A percentile compares a stretch with the other conserved stretches of the same genome.
phyloP scores from a whole-genome alignment of 2,113 vertebrate species.

The Apeltes quadracus region DNA sequence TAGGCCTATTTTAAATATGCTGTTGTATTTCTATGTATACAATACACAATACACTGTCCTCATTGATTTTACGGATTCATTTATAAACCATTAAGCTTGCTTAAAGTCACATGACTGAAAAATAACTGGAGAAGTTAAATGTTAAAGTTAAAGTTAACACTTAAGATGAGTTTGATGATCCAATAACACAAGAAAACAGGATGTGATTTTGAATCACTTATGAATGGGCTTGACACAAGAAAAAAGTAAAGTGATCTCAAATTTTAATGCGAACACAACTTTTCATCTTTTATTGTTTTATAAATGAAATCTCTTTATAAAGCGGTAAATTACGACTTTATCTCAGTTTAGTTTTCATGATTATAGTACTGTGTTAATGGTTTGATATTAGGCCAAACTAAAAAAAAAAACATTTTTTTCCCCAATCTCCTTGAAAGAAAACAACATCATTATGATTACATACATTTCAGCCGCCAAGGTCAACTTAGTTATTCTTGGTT shows the following conservation, averaged over 20 bases:
- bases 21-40: neutral
- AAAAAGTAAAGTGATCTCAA: neutral
- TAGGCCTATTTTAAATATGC: neutral
- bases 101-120: neutral
- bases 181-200: too few relatives aligned
- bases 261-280: neutral
- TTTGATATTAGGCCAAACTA: neutral
- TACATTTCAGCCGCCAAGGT: neutral
- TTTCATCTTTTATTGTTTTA: neutral
- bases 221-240: neutral
- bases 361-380: neutral
- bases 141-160: neutral
- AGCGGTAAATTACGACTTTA: neutral
- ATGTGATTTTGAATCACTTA: neutral
- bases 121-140: neutral
- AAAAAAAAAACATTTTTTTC: neutral
- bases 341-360: neutral
- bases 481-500: neutral
- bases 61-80: neutral
- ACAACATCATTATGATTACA: neutral
- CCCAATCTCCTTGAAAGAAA: neutral
- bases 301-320: neutral
- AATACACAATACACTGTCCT: too few relatives aligned
- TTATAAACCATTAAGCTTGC: constrained; percentile 2
- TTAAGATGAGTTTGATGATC: too few relatives aligned